Conservation (phyloP, 2,113 vertebrate genomes). For the Hippocampus comes region DNA sequence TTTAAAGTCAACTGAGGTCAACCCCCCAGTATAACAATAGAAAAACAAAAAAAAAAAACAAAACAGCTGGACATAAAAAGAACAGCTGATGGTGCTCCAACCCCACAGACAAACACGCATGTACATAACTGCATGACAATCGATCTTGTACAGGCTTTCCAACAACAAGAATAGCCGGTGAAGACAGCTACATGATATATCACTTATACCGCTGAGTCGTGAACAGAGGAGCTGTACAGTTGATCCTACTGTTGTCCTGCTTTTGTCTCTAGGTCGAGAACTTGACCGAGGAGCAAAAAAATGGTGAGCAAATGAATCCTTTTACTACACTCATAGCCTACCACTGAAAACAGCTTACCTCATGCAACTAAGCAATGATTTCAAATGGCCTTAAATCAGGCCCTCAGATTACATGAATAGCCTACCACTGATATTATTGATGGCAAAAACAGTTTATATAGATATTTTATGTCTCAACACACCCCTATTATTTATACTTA, state of each 20-base stretch:
- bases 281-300: slow-evolving; percentile 79
- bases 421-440: no score
- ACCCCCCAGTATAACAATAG: slow-evolving; percentile 26
- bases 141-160: neutral
- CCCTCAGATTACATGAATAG: no score
- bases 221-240: neutral
- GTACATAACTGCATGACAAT: slow-evolving; percentile 2
- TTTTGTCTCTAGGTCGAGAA: slow-evolving; percentile 71
- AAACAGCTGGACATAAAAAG: slow-evolving; percentile 27
- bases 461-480: no score
- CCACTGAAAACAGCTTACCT: neutral
- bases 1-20: neutral
- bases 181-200: slow-evolving; percentile 9
- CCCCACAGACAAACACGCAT: neutral
- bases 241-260: neutral
- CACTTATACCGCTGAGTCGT: neutral
- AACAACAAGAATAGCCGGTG: slow-evolving; percentile 45
- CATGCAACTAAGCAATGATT: neutral
- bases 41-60: slow-evolving; percentile 33
- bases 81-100: slow-evolving; percentile 56
- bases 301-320: slow-evolving; percentile 62
- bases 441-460: no score
- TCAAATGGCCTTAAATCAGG: neutral
- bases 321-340: neutral
- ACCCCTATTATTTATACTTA: no score